Percentiles rank a stretch among this genome's conserved stretches.
These are phyloP conservation scores for Melanerpes aurifrons DNA, from an alignment of 2,113 vertebrate genomes.

Conservation along the genomic window DNA sequence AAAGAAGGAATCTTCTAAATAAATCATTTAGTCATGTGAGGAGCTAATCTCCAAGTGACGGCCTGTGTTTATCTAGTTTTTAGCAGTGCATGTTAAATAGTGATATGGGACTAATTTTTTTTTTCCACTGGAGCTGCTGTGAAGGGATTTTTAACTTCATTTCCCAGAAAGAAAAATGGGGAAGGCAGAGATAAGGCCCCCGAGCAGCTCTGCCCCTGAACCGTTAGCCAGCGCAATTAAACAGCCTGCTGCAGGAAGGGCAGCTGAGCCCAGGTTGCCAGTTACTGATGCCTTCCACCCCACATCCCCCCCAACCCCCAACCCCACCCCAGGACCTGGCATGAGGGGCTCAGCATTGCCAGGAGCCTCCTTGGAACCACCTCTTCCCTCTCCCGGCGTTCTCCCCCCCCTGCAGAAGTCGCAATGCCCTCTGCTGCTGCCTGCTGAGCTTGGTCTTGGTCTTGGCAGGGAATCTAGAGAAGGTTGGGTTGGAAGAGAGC, in stretches of 20 bases:
- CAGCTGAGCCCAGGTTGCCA: not conserved
- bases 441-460: not conserved
- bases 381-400: accelerated
- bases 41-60: conserved; percentile 76
- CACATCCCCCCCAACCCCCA: too few relatives aligned
- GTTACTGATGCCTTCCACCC: not conserved
- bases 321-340: accelerated
- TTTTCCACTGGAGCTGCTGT: conserved; percentile 52
- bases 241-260: conserved; percentile 1
- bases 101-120: conserved; percentile 71
- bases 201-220: conserved; percentile 56
- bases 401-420: not conserved
- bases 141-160: conserved; percentile 76
- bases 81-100: conserved; percentile 79
- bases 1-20: conserved; percentile 76
- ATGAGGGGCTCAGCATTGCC: not conserved
- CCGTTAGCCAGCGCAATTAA: conserved; percentile 57
- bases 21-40: conserved; percentile 79
- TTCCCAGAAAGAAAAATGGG: conserved; percentile 74
- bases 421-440: not conserved
- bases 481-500: too few relatives aligned
- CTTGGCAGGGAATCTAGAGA: not conserved
- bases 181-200: conserved; percentile 69
- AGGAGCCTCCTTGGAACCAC: not conserved
- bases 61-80: conserved; percentile 77